Conservation (phyloP, 2,113 vertebrate genomes). For the Megaceryle torquata region DNA sequence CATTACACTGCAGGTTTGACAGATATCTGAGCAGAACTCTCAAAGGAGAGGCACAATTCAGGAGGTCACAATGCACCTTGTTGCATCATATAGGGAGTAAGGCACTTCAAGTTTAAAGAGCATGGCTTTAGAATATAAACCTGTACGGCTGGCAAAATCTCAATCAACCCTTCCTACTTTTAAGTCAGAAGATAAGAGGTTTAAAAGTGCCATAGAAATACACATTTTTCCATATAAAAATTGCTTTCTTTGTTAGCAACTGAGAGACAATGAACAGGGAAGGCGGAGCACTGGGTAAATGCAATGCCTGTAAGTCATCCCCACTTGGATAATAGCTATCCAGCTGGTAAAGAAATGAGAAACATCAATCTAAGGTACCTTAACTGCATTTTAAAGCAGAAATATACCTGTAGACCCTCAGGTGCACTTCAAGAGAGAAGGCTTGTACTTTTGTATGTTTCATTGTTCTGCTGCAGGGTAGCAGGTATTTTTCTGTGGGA, state of each 20-base stretch:
- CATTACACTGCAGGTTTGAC: not conserved
- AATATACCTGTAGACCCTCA: not conserved
- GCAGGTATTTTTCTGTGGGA: not conserved
- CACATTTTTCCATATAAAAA: not conserved
- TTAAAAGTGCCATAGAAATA: not conserved
- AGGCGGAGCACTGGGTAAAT: not conserved
- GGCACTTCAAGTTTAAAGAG: not conserved
- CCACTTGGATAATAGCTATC: not conserved
- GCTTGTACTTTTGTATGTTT: not conserved
- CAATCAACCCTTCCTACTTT: not conserved
- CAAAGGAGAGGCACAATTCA: not conserved
- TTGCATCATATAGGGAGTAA: not conserved
- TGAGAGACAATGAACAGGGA: fast-evolving
- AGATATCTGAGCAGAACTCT: not conserved
- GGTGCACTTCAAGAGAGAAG: not conserved
- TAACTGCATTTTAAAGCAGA: constrained; percentile 23
- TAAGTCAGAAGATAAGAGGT: not conserved
- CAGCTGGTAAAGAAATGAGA: not conserved
- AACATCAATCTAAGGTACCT: not conserved
- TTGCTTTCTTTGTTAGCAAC: not conserved
- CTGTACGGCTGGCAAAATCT: not conserved
- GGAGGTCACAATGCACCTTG: not conserved
- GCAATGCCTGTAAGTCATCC: not conserved
- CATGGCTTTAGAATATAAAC: not conserved
- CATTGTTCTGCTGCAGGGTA: not conserved